These are phyloP conservation scores for Sebastes miniatus DNA, from an alignment of 2,797 vertebrate genomes.

Conservation along the genomic window DNA sequence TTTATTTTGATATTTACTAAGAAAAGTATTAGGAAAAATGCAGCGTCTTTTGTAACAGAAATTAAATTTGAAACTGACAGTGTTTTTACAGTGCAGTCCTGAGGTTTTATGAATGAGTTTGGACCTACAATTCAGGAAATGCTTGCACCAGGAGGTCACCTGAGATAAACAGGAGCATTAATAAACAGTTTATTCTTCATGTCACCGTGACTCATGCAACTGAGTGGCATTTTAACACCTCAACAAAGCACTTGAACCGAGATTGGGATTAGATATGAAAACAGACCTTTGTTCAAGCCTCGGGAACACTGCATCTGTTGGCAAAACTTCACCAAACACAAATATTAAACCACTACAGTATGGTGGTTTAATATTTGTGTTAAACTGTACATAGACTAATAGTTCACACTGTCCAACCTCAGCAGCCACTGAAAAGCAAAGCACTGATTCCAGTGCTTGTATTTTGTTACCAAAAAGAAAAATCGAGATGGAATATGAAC, in stretches of 20 bases:
- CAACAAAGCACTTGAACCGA: not conserved
- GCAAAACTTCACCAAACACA: not conserved
- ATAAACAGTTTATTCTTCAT: not conserved
- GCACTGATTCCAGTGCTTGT: not conserved
- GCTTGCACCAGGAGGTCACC: not conserved
- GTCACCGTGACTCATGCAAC: not conserved
- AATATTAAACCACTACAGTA: not conserved
- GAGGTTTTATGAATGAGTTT: not conserved
- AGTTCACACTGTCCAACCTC: not conserved
- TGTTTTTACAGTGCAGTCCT: not conserved
- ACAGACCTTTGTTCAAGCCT: not conserved
- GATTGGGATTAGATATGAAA: not conserved
- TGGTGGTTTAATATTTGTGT: not conserved
- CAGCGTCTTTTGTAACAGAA: not conserved
- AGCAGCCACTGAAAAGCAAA: not conserved
- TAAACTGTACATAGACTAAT: not conserved
- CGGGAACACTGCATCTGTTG: not conserved
- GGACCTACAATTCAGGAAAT: not conserved
- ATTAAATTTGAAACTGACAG: not conserved
- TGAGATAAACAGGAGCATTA: not conserved
- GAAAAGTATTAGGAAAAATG: not conserved
- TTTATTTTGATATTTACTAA: not conserved
- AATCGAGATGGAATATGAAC: conserved; percentile 80
- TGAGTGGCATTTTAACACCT: not conserved
- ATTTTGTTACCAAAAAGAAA: conserved; percentile 30